Percentiles rank a stretch among this genome's conserved stretches.
Conservation (phyloP, 35 echinoderm and acorn worm genomes). For the Diadema setosum region DNA sequence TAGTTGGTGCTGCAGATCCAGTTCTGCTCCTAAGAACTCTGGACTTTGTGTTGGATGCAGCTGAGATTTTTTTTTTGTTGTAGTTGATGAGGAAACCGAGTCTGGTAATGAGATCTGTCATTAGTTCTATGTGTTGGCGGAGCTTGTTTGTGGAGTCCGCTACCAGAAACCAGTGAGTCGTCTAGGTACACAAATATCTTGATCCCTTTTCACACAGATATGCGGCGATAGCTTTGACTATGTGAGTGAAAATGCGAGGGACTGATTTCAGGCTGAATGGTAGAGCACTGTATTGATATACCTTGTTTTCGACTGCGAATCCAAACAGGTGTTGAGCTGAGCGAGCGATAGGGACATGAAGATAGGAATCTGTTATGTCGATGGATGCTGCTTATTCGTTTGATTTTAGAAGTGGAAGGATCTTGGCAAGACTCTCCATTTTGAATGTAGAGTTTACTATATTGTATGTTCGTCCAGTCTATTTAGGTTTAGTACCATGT, state of each 20-base stretch:
- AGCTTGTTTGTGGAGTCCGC: too few relatives aligned
- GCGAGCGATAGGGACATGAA: conserved; percentile 1
- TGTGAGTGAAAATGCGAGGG: not conserved
- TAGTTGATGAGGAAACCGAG: too few relatives aligned
- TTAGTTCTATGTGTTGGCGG: too few relatives aligned
- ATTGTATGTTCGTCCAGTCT: conserved; percentile 39
- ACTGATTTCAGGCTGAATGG: conserved; percentile 2
- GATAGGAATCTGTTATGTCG: conserved; percentile 37
- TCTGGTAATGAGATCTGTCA: too few relatives aligned
- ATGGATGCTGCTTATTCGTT: conserved; percentile 4
- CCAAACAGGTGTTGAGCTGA: not conserved
- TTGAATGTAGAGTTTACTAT: conserved; percentile 3
- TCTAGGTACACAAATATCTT: conserved; percentile 19
- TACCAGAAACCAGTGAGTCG: conserved; percentile 39
- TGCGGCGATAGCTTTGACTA: not conserved
- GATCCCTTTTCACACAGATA: not conserved
- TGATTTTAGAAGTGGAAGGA: not conserved
- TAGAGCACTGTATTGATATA: conserved; percentile 15
- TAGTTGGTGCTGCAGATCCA: too few relatives aligned
- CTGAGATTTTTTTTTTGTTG: too few relatives aligned
- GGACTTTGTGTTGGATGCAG: too few relatives aligned
- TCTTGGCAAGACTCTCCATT: conserved; percentile 32
- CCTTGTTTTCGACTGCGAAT: not conserved
- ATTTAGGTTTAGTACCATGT: conserved; percentile 30
- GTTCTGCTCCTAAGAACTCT: too few relatives aligned